phyloP scores from a whole-genome alignment of 2,113 vertebrate genomes.

The Alaudala cheleensis region DNA sequence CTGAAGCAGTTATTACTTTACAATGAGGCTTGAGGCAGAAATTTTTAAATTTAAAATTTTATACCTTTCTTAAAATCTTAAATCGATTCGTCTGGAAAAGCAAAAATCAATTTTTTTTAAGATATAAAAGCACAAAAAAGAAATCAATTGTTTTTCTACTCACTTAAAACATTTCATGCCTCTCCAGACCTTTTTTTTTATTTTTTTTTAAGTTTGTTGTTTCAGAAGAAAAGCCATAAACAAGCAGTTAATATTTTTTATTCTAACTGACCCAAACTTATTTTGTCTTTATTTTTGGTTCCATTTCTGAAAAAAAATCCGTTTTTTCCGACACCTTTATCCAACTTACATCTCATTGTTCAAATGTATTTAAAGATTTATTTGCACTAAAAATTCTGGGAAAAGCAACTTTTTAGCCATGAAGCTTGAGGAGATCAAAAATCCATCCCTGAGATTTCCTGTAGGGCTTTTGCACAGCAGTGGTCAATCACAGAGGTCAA shows the following conservation, averaged over 20 bases:
- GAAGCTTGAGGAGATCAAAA: neutral
- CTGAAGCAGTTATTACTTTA: neutral
- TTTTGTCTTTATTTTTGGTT: neutral
- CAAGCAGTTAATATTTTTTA: neutral
- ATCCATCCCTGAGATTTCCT: neutral
- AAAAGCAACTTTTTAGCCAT: neutral
- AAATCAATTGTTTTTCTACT: rapidly evolving
- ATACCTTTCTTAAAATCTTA: neutral
- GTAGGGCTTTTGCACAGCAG: neutral
- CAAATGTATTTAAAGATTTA: neutral
- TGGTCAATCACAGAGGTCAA: neutral
- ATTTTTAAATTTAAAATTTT: neutral
- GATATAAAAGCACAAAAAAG: neutral
- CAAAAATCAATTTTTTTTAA: neutral
- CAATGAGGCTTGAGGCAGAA: neutral
- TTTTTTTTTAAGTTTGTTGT: neutral
- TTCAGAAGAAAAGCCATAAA: neutral
- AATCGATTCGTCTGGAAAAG: neutral
- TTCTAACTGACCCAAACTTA: neutral
- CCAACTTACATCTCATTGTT: neutral
- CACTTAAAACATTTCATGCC: neutral
- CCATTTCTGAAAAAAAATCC: neutral
- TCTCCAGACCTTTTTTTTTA: neutral
- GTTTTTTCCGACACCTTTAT: neutral
- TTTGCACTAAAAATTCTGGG: neutral